These are phyloP conservation scores for Eulithis prunata DNA, from an alignment of 2,888 invertebrate genomes.

Conservation along the genomic window DNA sequence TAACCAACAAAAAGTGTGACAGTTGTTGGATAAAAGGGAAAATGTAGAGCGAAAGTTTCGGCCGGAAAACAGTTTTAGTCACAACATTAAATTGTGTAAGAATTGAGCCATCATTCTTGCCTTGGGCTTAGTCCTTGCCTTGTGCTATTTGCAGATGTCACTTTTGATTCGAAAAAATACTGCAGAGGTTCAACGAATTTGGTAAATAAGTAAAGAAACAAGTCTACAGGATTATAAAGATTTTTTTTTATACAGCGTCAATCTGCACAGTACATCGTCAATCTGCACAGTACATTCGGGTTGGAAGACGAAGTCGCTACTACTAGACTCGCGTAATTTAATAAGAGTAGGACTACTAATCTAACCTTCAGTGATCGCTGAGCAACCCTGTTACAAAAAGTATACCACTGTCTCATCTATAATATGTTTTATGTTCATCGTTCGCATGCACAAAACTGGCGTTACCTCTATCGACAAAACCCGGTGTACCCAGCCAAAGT, in stretches of 20 bases:
- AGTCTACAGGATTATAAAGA: no score
- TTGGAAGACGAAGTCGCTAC: neutral
- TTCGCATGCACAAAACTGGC: conserved; percentile 50
- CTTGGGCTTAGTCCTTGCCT: no score
- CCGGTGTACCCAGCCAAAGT: conserved; percentile 57
- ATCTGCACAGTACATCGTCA: no score
- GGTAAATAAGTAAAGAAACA: no score
- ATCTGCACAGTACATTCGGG: no score
- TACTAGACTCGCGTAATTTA: neutral
- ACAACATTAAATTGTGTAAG: no score
- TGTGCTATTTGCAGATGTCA: no score
- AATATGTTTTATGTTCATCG: conserved; percentile 37
- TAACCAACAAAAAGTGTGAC: conserved; percentile 15
- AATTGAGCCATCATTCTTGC: no score
- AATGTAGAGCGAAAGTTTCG: conserved; percentile 11
- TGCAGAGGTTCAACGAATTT: no score
- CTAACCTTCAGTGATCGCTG: conserved; percentile 35
- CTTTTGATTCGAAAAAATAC: no score
- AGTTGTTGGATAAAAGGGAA: conserved; percentile 8
- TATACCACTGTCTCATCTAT: conserved; percentile 19
- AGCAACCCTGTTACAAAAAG: conserved; percentile 19
- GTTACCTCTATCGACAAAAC: conserved; percentile 66
- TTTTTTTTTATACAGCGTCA: no score
- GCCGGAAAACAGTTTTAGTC: neutral
- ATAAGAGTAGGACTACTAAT: conserved; percentile 1